Evolutionary conservation across 2,888 invertebrate genomes (phyloP), one percentile per base, ranked within the genome.

Genomic region (Euphydryas editha): DNA sequence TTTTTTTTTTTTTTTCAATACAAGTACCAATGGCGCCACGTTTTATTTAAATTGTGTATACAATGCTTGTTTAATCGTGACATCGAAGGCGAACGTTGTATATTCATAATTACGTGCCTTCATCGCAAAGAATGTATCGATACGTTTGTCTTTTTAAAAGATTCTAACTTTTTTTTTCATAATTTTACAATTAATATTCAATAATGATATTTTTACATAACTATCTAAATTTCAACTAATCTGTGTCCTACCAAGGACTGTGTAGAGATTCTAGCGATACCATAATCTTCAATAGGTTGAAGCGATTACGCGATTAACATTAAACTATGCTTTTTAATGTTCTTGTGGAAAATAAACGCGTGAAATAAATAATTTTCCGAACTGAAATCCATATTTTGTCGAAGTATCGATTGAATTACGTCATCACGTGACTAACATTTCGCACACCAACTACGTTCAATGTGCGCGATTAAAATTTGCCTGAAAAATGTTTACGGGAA

Each of bases 401-500:
- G 49, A 51, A 30, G 51, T 61, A 65, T 65, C 47, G 56, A 65
- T 39, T 21, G n/a, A n/a, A 56, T 68, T 62, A 62, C 68, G 65
- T 68, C 68, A 68, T 30, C 65, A 30, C 39, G 18, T 69, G 67
- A 69, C 67, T 63, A 69, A 67, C 47, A 54, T 30, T 17, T 36
- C 58, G 24, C 39, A 62, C 62, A 47, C 51, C 24, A 51, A 5
- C 57, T 15, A 13, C 8, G 6, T 7, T 55, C 42, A 6, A 15
- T 57, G 42, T 42, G 57, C 42, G 21, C 57, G 44, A n/a, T 57
- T 24, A 20, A 21, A 57, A 42, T 5, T 15, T n/a, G 42, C n/a
- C 17, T 36, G 36, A 36, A 54, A 54, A 17, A 17, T n/a, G 4
- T 8, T 10, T 54, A 54, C 54, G 54, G 54, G 10, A 54, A 36